Conservation (phyloP, 2,888 invertebrate species). For the Drosophila hawaiiensis region DNA sequence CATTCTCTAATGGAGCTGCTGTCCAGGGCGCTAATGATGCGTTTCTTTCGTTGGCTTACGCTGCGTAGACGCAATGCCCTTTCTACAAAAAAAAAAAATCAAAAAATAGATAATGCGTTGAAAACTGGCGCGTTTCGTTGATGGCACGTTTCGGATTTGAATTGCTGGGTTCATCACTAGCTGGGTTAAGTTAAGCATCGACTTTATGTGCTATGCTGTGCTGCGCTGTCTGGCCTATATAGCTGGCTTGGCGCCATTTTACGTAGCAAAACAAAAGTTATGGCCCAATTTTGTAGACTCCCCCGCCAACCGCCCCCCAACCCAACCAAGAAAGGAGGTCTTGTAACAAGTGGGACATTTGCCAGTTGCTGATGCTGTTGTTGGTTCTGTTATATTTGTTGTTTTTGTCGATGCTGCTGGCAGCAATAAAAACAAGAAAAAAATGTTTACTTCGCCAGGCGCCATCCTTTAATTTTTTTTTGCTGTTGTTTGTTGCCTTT, state of each 20-base stretch:
- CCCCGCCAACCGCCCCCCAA: conserved; percentile 24
- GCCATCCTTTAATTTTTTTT: conserved; percentile 69
- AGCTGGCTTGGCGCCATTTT: conserved; percentile 80
- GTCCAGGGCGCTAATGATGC: conserved; percentile 77
- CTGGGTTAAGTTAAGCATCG: conserved; percentile 33
- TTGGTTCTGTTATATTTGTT: conserved; percentile 45
- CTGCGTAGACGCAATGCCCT: conserved; percentile 30
- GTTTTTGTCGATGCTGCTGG: conserved; percentile 68
- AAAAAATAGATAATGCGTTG: conserved; percentile 21
- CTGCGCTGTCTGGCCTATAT: conserved; percentile 74
- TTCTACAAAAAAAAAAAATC: not conserved
- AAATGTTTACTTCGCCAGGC: conserved; percentile 71
- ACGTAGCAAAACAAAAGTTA: conserved; percentile 79
- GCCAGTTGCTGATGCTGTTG: conserved; percentile 64
- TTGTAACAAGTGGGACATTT: conserved; percentile 80
- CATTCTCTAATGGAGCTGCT: conserved; percentile 64
- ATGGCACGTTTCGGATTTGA: conserved; percentile 73
- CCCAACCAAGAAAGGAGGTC: conserved; percentile 14
- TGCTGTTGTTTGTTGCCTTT: conserved; percentile 30
- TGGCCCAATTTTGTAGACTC: conserved; percentile 71
- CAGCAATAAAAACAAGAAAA: conserved; percentile 77
- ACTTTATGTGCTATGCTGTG: conserved; percentile 45
- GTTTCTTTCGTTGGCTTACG: conserved; percentile 37
- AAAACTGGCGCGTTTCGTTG: conserved; percentile 40
- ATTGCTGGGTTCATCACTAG: conserved; percentile 57